Evolutionary conservation across 2,888 invertebrate genomes (phyloP).

Genomic region (Limenitis arthemis): DNA sequence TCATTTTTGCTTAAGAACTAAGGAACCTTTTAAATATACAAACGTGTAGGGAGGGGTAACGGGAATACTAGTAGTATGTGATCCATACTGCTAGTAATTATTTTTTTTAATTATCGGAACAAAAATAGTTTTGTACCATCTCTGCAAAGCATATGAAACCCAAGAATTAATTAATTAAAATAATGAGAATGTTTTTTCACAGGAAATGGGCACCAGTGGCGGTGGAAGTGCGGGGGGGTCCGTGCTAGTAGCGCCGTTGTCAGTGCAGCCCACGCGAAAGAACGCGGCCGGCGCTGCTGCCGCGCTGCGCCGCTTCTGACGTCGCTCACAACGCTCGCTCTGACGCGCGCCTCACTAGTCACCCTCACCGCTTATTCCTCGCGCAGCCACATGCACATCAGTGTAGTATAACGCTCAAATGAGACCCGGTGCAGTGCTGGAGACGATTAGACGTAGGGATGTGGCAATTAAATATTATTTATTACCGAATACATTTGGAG

Average conservation of each 20-base stretch:
- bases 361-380: neutral
- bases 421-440: conserved; percentile 26
- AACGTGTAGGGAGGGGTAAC: too few species aligned
- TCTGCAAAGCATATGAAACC: too few species aligned
- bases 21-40: too few species aligned
- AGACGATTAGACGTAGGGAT: conserved; percentile 27
- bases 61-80: too few species aligned
- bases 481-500: conserved; percentile 28
- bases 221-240: conserved; percentile 68
- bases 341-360: conserved; percentile 16
- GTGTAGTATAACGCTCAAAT: too few species aligned
- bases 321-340: conserved; percentile 40
- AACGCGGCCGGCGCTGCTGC: conserved; percentile 77
- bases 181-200: conserved; percentile 20
- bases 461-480: conserved; percentile 34
- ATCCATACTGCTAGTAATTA: too few species aligned
- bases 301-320: conserved; percentile 80
- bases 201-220: conserved; percentile 81
- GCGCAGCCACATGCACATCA: too few species aligned
- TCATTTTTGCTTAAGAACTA: too few species aligned
- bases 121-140: too few species aligned
- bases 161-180: too few species aligned
- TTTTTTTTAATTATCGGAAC: too few species aligned
- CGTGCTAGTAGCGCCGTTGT: conserved; percentile 82
- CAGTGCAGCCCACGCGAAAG: conserved; percentile 89